Evolutionary conservation across 2,113 vertebrate genomes (phyloP).

Genomic region (Semnornis frantzii): DNA sequence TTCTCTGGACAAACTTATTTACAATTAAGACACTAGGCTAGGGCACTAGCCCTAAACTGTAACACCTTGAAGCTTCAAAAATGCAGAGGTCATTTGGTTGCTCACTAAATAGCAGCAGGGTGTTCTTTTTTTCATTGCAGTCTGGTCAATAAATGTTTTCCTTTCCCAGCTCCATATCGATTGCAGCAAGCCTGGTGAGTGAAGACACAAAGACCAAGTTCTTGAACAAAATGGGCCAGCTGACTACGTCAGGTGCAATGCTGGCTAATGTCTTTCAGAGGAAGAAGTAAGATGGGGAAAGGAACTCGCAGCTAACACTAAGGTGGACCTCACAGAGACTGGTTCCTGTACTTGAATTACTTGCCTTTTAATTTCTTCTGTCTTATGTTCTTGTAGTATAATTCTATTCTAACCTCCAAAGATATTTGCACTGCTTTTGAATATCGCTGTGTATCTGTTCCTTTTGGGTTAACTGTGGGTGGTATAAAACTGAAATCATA

Average conservation of each 20-base stretch:
- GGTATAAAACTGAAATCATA: slow-evolving; percentile 79
- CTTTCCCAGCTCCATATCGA: slow-evolving; percentile 89
- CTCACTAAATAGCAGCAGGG: neutral
- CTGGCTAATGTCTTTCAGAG: slow-evolving; percentile 99
- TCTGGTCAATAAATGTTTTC: neutral
- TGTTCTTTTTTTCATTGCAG: neutral
- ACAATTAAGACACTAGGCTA: too few species aligned
- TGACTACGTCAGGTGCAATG: slow-evolving; percentile 98
- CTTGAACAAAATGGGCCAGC: slow-evolving; percentile 98
- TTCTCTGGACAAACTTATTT: too few species aligned
- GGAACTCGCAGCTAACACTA: slow-evolving; percentile 74
- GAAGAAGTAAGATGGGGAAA: slow-evolving; percentile 84
- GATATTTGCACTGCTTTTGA: slow-evolving; percentile 96
- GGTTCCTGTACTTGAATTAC: slow-evolving; percentile 94
- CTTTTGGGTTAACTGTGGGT: slow-evolving; percentile 84
- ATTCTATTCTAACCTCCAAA: slow-evolving; percentile 95
- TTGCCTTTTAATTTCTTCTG: slow-evolving; percentile 87
- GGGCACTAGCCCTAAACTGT: too few species aligned
- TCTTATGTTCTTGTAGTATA: slow-evolving; percentile 83
- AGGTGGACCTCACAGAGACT: slow-evolving; percentile 77
- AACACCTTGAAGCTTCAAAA: neutral
- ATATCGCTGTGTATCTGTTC: slow-evolving; percentile 80
- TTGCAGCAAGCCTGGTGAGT: slow-evolving; percentile 95
- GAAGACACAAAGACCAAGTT: slow-evolving; percentile 99
- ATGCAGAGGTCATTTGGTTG: neutral